A percentile compares a stretch with the other conserved stretches of the same genome.
phyloP scores from a whole-genome alignment of 2,797 vertebrate genomes.

The Etheostoma perlongum region DNA sequence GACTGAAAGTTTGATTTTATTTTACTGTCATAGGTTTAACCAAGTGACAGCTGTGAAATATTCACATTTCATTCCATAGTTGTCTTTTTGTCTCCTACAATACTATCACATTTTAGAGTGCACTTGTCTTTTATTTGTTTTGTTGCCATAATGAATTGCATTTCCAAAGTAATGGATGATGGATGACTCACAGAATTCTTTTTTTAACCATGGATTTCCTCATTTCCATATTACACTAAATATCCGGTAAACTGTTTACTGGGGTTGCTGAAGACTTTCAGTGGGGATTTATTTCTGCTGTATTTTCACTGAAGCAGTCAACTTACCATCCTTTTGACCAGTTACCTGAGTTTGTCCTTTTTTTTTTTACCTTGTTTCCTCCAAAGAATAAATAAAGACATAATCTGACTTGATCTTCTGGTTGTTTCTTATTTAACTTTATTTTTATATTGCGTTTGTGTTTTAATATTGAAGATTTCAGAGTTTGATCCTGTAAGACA shows the following conservation, averaged over 20 bases:
- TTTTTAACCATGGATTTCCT: constrained; percentile 46
- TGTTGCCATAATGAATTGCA: constrained; percentile 71
- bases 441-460: neutral
- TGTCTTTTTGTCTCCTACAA: constrained; percentile 58
- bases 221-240: constrained; percentile 56
- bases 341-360: constrained; percentile 15
- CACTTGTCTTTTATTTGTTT: constrained; percentile 63
- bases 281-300: constrained; percentile 31
- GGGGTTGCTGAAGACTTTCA: constrained; percentile 17
- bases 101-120: constrained; percentile 59
- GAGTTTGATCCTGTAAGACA: neutral
- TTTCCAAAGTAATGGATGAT: constrained; percentile 74
- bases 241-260: constrained; percentile 47
- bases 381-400: constrained; percentile 49
- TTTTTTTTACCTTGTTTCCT: constrained; percentile 13
- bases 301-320: constrained; percentile 1
- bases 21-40: constrained; percentile 65
- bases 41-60: constrained; percentile 64
- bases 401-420: constrained; percentile 9
- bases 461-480: neutral
- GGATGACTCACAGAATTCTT: constrained; percentile 69
- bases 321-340: constrained; percentile 1
- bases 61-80: constrained; percentile 63
- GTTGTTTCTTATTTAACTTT: neutral
- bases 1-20: constrained; percentile 77